Conservation (phyloP, 2,888 invertebrate genomes). For the Microplitis deprimator region DNA sequence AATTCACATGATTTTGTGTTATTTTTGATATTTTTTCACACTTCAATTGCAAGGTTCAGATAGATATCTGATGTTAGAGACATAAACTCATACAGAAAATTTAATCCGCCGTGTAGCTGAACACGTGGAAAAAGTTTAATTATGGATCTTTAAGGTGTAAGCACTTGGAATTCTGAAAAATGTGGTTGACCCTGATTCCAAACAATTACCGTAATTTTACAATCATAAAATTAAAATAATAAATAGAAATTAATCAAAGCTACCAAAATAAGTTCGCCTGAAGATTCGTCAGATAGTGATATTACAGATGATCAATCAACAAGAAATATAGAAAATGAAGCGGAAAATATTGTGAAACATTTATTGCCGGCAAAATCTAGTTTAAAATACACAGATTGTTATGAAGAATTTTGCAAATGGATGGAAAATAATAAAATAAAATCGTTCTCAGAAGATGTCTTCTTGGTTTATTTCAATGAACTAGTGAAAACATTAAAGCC, state of each 20-base stretch:
- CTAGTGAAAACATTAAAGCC: slow-evolving; percentile 11
- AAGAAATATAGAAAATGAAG: slow-evolving; percentile 13
- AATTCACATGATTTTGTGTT: no score
- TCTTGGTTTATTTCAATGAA: slow-evolving; percentile 23
- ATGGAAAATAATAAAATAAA: not conserved
- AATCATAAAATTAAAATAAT: no score
- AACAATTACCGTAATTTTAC: no score
- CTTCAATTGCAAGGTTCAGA: no score
- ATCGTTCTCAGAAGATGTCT: slow-evolving; percentile 16
- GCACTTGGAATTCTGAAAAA: no score
- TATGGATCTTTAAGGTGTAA: no score
- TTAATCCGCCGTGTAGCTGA: no score
- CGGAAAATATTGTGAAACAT: not conserved
- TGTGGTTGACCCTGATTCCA: no score
- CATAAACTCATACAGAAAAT: no score
- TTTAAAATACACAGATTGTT: not conserved
- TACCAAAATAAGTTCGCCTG: not conserved
- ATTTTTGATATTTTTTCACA: no score
- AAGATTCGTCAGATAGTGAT: not conserved
- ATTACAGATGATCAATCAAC: slow-evolving; percentile 11
- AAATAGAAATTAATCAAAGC: not conserved
- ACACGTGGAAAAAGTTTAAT: no score
- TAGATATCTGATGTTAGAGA: no score
- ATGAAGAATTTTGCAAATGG: not conserved
- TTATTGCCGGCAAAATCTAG: not conserved